Evolutionary conservation across 2,113 vertebrate species (phyloP), one percentile per base, ranked within the genome.

Genomic region (Sorex araneus): DNA sequence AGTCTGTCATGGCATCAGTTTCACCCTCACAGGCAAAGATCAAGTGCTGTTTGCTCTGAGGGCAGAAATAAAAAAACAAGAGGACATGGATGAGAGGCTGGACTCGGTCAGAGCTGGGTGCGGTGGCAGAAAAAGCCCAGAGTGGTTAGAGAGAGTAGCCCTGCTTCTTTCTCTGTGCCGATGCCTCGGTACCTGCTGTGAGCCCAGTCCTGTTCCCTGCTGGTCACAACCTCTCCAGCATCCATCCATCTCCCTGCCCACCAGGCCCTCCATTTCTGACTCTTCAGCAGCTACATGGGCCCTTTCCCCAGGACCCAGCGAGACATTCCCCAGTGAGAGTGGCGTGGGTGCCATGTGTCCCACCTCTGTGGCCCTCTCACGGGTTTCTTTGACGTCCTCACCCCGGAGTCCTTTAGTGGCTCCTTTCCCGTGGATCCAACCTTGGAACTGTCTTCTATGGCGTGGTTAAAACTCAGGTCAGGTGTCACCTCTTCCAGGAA

Each of bases 81-180:
- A 30, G 43, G 77, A 3, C 27, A 1, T 28, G 1, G n/a, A 45
- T n/a, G 45, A 63, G 16, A 3, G 2, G 0, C 19, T 60, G 2
- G 25, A 69, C 74, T 87, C 36, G 30, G 64, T 36, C 11, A 34
- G 54, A 60, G 57, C 36, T 60, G 28, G 34, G 10, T 2, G 25
- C 8, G n/a, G 60, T n/a, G 27, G 8, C 21, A 2, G 47, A 34
- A 47, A 54, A 43, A 23, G n/a, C 16, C 28, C 40, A 30, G 50
- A 63, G 66, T 8, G 25, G 10, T 23, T 6, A 11, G 81, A 30
- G 66, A n/a, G 11, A 21, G 15, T 60, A 63, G 18, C 6, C 47
- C 43, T 18, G 0, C 18, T 6, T 9, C 63, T 18, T 63, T 16
- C 18, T 21, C 69, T 34, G 60, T 7, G 3, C 21, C 69, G 2